A percentile compares a stretch with the other conserved stretches of the same genome.
Conservation (phyloP, 23 tunicate species). For the Trididemnum nubilum region DNA sequence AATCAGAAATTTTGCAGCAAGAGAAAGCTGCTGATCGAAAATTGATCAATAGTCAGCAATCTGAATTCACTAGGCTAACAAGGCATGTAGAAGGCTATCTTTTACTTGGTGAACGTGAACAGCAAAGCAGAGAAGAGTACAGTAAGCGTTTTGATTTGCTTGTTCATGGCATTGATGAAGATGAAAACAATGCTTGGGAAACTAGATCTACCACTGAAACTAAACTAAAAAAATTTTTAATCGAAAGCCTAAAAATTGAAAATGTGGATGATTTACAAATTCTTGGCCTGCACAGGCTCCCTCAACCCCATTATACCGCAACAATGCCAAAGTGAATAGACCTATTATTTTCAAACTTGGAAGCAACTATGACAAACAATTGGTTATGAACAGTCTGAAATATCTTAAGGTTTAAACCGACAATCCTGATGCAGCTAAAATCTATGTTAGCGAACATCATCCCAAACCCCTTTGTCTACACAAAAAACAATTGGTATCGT, state of each 20-base stretch:
- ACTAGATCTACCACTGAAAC: not conserved
- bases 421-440: not conserved
- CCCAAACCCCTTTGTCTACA: not conserved
- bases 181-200: not conserved
- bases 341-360: not conserved
- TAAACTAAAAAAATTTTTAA: not conserved
- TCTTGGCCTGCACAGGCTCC: not conserved
- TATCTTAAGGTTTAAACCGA: not conserved
- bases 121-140: not conserved
- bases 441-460: not conserved
- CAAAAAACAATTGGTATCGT: not conserved
- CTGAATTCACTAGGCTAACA: not conserved
- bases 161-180: not conserved
- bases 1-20: not conserved
- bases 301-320: not conserved
- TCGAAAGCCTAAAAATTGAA: not conserved
- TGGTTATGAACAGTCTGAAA: not conserved
- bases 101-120: not conserved
- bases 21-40: not conserved
- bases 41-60: not conserved
- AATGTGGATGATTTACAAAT: not conserved
- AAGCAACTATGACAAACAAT: not conserved
- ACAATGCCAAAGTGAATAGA: not conserved
- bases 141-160: not conserved
- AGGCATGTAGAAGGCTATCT: not conserved